Evolutionary conservation across 2,113 vertebrate species (phyloP), one percentile per base, ranked within the genome.

Genomic region (Sinocyclocheilus rhinocerous): DNA sequence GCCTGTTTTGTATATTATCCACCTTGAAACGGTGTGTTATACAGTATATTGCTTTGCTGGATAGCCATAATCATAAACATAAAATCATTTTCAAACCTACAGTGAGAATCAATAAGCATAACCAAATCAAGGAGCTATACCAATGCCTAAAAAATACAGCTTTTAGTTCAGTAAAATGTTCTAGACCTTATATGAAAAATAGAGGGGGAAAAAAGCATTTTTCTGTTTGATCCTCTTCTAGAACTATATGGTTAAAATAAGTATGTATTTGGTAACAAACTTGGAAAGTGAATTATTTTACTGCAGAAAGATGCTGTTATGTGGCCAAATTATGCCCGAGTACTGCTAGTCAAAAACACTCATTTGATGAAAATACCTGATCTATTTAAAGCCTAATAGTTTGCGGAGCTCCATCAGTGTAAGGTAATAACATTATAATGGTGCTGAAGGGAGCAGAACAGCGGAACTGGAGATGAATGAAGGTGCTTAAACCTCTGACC

Each of bases 401-500:
- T 81, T 61, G 16, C 8, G 1, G 59, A 77, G 24, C 26, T n/a
- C 36, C 33, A 76, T 76, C 36, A 26, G 24, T 61, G 67, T 77
- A 65, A 77, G 61, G 69, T 75, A 50, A 69, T 55, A 57, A 70
- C 81, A 26, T 69, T 48, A 55, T 63, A 85, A 84, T 24, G 61
- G 55, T 50, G 63, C 4, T 29, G 18, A 78, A 75, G 67, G 20
- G 57, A 84, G 69, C 52, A 76, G 50, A 33, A 42, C 33, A 45
- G 36, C 7, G 8, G 36, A 29, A 36, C 33, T 5, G 52, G 50
- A 81, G 76, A 89, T 77, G 67, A 81, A 84, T 84, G 61, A 50
- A 69, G 48, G 84, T 84, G 75, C 81, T 84, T 65, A 59, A 80
- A 63, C 61, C 72, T 45, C 63, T 33, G 76, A 78, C 76, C 81